These are phyloP conservation scores for Scalopus aquaticus DNA, from an alignment of 2,113 vertebrate species.

Conservation along the genomic window DNA sequence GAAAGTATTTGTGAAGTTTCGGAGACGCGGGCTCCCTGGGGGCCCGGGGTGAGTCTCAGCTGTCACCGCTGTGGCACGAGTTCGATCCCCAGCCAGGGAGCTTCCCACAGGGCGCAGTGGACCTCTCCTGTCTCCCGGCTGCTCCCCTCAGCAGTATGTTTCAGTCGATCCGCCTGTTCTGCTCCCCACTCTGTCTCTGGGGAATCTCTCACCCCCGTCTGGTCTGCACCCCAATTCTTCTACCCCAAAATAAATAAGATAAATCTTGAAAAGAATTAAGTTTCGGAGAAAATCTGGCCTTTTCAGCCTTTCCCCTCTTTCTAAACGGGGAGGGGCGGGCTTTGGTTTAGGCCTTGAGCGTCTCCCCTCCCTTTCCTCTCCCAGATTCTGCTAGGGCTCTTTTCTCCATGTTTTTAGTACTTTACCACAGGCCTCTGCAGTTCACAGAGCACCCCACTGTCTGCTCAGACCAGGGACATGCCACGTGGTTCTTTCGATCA, in stretches of 20 bases:
- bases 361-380: background rate
- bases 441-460: background rate
- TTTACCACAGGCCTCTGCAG: background rate
- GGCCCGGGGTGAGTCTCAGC: too few relatives aligned
- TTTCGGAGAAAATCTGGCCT: background rate
- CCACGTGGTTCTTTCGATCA: conserved; percentile 51
- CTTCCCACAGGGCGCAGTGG: too few relatives aligned
- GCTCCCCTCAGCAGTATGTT: too few relatives aligned
- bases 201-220: too few relatives aligned
- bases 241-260: too few relatives aligned
- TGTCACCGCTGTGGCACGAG: too few relatives aligned
- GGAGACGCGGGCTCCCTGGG: background rate
- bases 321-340: background rate
- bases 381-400: background rate
- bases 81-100: too few relatives aligned
- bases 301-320: background rate
- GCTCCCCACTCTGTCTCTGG: too few relatives aligned
- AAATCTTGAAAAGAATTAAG: too few relatives aligned
- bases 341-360: background rate
- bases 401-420: conserved; percentile 5
- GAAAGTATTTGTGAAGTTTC: conserved; percentile 4
- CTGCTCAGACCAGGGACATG: conserved; percentile 39
- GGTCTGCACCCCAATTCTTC: too few relatives aligned
- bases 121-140: too few relatives aligned
- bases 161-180: too few relatives aligned